Evolutionary conservation across 2,888 invertebrate species (phyloP).

Genomic region (Yponomeuta sedellus): DNA sequence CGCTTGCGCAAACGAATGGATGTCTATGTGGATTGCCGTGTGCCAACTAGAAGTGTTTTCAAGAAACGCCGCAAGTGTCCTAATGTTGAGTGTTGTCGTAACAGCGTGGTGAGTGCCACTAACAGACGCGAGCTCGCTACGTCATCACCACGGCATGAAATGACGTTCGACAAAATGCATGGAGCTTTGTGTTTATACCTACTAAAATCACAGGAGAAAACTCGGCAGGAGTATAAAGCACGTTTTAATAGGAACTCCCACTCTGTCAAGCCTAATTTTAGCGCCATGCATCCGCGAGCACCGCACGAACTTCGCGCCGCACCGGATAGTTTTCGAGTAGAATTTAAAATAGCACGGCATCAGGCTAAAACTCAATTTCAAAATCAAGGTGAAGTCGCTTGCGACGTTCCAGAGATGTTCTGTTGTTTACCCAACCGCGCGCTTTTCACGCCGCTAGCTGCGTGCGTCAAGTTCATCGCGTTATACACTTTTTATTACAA

Average conservation of each 20-base stretch:
- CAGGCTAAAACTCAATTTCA: conserved; percentile 64
- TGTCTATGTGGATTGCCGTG: conserved; percentile 68
- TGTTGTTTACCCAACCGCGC: conserved; percentile 47
- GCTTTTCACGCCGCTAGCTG: conserved; percentile 30
- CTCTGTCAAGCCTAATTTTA: conserved; percentile 42
- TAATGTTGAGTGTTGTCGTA: conserved; percentile 50
- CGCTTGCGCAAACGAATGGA: conserved; percentile 63
- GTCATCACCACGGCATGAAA: conserved; percentile 40
- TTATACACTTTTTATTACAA: conserved; percentile 23
- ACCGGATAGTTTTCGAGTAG: conserved; percentile 54
- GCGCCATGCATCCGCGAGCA: conserved; percentile 44
- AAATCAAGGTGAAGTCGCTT: conserved; percentile 73
- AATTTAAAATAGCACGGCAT: conserved; percentile 68
- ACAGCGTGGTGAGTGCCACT: conserved; percentile 73
- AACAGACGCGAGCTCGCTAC: conserved; percentile 29
- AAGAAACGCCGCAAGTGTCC: conserved; percentile 37
- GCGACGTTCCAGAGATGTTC: conserved; percentile 64
- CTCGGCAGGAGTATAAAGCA: conserved; percentile 27
- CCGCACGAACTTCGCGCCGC: conserved; percentile 64
- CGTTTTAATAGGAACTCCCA: conserved; percentile 25
- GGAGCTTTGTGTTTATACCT: conserved; percentile 31
- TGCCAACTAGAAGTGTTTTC: conserved; percentile 41
- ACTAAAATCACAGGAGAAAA: conserved; percentile 15
- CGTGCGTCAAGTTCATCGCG: conserved; percentile 47
- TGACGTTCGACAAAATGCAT: conserved; percentile 45